These are phyloP conservation scores for Hylaea fasciaria DNA, from an alignment of 2,888 invertebrate genomes.

Conservation along the genomic window DNA sequence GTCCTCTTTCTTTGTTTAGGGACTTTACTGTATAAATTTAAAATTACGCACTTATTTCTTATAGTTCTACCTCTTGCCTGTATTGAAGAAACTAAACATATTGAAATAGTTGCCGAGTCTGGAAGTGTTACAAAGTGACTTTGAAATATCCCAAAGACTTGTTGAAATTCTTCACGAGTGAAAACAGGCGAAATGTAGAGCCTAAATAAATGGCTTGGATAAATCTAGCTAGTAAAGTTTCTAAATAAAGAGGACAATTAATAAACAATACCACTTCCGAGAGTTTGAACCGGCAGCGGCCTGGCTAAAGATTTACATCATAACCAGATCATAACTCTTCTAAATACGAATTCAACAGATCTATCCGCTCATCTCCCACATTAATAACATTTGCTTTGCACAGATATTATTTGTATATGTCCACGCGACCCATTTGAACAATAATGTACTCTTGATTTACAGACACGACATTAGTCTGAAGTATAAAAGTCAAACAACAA, in stretches of 20 bases:
- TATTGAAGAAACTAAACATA: too few relatives aligned
- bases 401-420: too few relatives aligned
- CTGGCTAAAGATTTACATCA: slow-evolving; percentile 15
- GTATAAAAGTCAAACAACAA: slow-evolving; percentile 72
- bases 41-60: too few relatives aligned
- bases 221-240: neutral
- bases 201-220: neutral
- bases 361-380: slow-evolving; percentile 20
- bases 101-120: too few relatives aligned
- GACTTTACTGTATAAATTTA: too few relatives aligned
- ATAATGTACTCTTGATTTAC: slow-evolving; percentile 67
- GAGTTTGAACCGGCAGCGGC: slow-evolving; percentile 6
- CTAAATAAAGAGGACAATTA: slow-evolving; percentile 1
- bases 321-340: slow-evolving; percentile 25
- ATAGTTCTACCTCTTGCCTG: too few relatives aligned
- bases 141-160: too few relatives aligned
- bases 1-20: too few relatives aligned
- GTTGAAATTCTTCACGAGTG: too few relatives aligned
- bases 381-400: slow-evolving; percentile 25
- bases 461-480: slow-evolving; percentile 53
- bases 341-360: slow-evolving; percentile 18
- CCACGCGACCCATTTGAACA: slow-evolving; percentile 60
- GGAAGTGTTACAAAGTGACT: too few relatives aligned
- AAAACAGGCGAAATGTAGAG: too few relatives aligned
- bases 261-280: slow-evolving; percentile 11